Conservation (phyloP, 2,113 vertebrate species). For the Osmerus mordax region DNA sequence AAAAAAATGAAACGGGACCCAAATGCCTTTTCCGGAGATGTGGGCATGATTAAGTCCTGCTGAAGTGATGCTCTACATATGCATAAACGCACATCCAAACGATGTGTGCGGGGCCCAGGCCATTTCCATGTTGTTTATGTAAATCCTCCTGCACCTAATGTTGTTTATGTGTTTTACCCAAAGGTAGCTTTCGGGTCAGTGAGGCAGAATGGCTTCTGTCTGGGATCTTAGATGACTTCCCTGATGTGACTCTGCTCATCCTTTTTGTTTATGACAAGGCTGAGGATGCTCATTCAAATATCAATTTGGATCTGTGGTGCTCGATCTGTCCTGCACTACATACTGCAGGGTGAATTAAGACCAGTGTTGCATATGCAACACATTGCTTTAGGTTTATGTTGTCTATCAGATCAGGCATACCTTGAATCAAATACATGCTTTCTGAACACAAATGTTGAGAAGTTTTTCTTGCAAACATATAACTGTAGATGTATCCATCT, state of each 20-base stretch:
- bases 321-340: no score
- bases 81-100: constrained; percentile 50
- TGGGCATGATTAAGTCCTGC: constrained; percentile 66
- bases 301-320: no score
- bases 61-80: constrained; percentile 57
- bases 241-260: constrained; percentile 37
- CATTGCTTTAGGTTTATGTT: no score
- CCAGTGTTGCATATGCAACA: no score
- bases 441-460: no score
- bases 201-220: constrained; percentile 42
- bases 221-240: constrained; percentile 39
- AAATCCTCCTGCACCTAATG: constrained; percentile 63
- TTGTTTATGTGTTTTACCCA: constrained; percentile 55
- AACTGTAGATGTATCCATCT: no score
- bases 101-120: constrained; percentile 29
- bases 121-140: constrained; percentile 61
- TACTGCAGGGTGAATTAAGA: no score
- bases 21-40: constrained; percentile 57
- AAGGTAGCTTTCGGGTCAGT: constrained; percentile 66
- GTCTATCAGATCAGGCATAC: no score
- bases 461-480: no score
- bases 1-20: constrained; percentile 60
- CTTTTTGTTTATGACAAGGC: constrained; percentile 41
- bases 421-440: no score
- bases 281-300: no score